A percentile compares a stretch with the other conserved stretches of the same genome.
Conservation (phyloP, 2,888 invertebrate genomes). For the Parascotia fuliginaria region DNA sequence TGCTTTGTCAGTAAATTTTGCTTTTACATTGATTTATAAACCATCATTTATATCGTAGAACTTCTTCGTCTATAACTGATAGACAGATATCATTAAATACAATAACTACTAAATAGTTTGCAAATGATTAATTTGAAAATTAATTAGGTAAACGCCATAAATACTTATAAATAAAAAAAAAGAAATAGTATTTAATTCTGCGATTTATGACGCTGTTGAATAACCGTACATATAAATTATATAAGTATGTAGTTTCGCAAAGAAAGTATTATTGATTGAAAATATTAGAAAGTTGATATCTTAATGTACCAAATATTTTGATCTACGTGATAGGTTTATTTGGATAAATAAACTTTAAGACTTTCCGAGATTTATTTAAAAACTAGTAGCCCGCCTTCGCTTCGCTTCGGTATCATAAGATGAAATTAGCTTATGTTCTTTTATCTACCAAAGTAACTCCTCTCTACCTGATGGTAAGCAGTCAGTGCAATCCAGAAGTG, state of each 20-base stretch:
- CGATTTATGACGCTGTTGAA: not conserved
- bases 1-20: constrained; percentile 27
- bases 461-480: too few relatives aligned
- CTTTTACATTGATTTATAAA: constrained; percentile 25
- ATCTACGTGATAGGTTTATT: not conserved
- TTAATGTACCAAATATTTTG: not conserved
- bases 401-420: too few relatives aligned
- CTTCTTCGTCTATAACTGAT: constrained; percentile 7
- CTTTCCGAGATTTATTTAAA: not conserved
- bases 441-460: too few relatives aligned
- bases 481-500: too few relatives aligned
- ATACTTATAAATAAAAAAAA: not conserved
- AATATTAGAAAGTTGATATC: not conserved
- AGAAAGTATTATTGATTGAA: not conserved
- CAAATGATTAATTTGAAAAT: not conserved
- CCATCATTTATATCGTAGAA: constrained; percentile 8
- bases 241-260: not conserved
- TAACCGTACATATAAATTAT: not conserved
- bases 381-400: too few relatives aligned
- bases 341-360: not conserved
- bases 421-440: too few relatives aligned
- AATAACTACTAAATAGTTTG: not conserved
- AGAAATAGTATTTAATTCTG: not conserved
- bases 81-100: not conserved
- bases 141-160: not conserved